phyloP scores from a whole-genome alignment of 2,113 vertebrate genomes.

The Phasianus colchicus region DNA sequence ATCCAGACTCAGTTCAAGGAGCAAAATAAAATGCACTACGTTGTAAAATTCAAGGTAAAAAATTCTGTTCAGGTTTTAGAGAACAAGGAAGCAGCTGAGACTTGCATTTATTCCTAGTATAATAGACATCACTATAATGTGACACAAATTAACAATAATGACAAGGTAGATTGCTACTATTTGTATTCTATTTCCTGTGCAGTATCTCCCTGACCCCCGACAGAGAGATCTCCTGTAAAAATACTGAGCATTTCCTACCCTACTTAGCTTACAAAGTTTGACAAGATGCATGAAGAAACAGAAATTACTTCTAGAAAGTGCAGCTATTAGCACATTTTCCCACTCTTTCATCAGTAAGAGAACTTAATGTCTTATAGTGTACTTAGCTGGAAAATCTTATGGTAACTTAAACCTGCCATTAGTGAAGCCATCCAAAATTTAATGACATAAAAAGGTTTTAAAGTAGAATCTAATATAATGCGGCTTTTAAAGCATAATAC shows the following conservation, averaged over 20 bases:
- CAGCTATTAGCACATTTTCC: neutral
- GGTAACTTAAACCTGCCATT: neutral
- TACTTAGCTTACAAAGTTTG: neutral
- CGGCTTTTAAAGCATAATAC: neutral
- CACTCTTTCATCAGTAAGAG: neutral
- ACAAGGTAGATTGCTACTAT: conserved; percentile 1
- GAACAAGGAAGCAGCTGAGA: neutral
- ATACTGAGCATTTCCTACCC: neutral
- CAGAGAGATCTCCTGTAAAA: neutral
- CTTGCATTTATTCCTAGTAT: neutral
- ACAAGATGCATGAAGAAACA: conserved; percentile 31
- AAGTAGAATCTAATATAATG: neutral
- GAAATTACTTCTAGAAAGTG: conserved; percentile 23
- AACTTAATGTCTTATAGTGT: conserved; percentile 2
- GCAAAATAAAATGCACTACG: neutral
- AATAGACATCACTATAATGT: neutral
- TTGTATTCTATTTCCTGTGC: neutral
- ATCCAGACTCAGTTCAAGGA: neutral
- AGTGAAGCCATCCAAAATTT: neutral
- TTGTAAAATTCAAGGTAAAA: neutral
- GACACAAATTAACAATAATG: neutral
- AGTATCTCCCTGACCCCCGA: neutral
- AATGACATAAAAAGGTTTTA: conserved; percentile 23
- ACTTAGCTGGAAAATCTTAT: neutral
- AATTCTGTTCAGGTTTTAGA: neutral